Conservation (phyloP, 1,140 invertebrate genomes). For the Procambarus clarkii region DNA sequence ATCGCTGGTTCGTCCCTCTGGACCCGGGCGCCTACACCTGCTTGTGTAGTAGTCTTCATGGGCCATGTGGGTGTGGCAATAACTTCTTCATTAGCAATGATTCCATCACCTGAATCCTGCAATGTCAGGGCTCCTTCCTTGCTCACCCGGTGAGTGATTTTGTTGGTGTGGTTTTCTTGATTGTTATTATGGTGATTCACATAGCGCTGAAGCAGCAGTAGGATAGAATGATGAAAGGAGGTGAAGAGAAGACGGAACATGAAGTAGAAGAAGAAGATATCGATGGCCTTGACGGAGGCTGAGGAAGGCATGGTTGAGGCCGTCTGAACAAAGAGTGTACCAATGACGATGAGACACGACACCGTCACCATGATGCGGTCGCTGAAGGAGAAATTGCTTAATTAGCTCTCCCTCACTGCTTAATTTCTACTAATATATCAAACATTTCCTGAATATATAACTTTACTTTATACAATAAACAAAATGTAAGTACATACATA, state of each 20-base stretch:
- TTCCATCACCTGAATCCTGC: not conserved
- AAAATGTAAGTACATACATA: too few relatives aligned
- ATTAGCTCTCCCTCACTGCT: too few relatives aligned
- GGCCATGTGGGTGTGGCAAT: not conserved
- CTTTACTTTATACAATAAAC: too few relatives aligned
- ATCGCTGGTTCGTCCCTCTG: too few relatives aligned
- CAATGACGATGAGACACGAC: constrained; percentile 24
- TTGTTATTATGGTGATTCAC: not conserved
- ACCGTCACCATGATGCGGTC: constrained; percentile 40
- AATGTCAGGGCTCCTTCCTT: not conserved
- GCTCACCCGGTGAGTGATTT: not conserved
- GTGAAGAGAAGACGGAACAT: not conserved
- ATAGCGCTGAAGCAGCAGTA: not conserved
- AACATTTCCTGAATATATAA: too few relatives aligned
- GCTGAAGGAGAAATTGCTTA: not conserved
- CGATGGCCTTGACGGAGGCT: not conserved
- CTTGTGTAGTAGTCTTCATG: too few relatives aligned
- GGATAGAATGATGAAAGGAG: not conserved
- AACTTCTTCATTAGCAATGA: not conserved
- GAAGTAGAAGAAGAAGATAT: constrained; percentile 28
- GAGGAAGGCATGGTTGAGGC: not conserved
- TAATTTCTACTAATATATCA: too few relatives aligned
- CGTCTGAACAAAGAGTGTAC: constrained; percentile 17
- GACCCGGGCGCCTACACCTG: too few relatives aligned
- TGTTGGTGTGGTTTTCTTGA: not conserved